Evolutionary conservation across 1,140 invertebrate species (phyloP).

Genomic region (Drosophila punjabiensis): DNA sequence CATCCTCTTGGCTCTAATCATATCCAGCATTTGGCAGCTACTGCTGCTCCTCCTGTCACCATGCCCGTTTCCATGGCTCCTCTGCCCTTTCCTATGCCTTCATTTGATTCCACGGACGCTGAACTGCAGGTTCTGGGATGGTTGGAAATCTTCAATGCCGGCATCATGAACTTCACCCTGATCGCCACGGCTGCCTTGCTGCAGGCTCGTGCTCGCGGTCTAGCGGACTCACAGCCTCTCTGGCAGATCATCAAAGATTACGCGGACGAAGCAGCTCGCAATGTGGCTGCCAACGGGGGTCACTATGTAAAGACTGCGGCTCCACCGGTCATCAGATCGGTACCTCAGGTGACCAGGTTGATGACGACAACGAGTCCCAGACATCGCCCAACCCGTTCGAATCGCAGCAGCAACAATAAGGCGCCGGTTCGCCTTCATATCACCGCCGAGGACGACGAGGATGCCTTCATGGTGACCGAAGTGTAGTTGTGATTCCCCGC

Average conservation of each 20-base stretch:
- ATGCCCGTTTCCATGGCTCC: neutral
- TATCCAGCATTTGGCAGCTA: neutral
- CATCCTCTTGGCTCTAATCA: neutral
- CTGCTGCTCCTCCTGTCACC: neutral
- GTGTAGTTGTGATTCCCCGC: conserved; percentile 10
- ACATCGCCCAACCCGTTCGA: conserved; percentile 1
- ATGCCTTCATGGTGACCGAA: conserved; percentile 22
- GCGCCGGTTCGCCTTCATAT: conserved; percentile 58
- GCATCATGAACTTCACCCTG: conserved; percentile 65
- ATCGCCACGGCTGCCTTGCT: conserved; percentile 61
- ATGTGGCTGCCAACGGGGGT: conserved; percentile 53
- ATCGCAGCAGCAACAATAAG: conserved; percentile 9
- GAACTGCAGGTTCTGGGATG: conserved; percentile 44
- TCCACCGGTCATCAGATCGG: neutral
- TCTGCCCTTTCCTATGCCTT: conserved; percentile 33
- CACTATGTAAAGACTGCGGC: conserved; percentile 27
- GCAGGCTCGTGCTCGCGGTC: conserved; percentile 49
- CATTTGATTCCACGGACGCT: conserved; percentile 29
- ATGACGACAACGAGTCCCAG: conserved; percentile 2
- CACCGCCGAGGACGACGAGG: conserved; percentile 71
- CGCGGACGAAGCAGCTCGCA: conserved; percentile 67
- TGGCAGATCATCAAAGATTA: conserved; percentile 71
- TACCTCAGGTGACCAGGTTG: neutral
- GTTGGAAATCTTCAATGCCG: conserved; percentile 72
- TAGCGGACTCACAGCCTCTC: conserved; percentile 39